phyloP scores from a whole-genome alignment of 2,888 invertebrate genomes.

The Dermolepida albohirtum region DNA sequence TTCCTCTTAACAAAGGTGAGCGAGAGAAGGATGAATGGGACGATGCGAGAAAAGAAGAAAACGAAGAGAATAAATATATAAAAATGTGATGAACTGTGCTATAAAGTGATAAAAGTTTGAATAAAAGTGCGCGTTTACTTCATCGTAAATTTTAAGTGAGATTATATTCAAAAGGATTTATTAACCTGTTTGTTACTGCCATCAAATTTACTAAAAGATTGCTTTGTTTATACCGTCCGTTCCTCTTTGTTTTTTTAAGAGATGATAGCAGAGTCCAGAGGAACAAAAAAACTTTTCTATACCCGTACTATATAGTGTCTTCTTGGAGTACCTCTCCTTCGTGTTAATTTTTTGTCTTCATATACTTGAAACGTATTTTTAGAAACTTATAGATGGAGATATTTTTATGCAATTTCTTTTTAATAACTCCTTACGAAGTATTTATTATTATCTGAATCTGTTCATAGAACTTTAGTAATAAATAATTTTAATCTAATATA shows the following conservation, averaged over 20 bases:
- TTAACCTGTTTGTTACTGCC: constrained; percentile 48
- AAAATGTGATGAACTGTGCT: constrained; percentile 49
- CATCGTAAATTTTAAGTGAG: constrained; percentile 51
- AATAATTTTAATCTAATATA: too few relatives aligned
- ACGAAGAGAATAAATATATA: constrained; percentile 44
- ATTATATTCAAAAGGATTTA: constrained; percentile 50
- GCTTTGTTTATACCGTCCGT: constrained; percentile 43
- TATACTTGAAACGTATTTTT: too few relatives aligned
- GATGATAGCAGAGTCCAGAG: neutral
- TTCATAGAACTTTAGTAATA: too few relatives aligned
- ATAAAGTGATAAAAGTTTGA: constrained; percentile 53
- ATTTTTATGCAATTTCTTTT: too few relatives aligned
- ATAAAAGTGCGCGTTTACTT: constrained; percentile 50
- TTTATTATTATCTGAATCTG: too few relatives aligned
- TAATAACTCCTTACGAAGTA: too few relatives aligned
- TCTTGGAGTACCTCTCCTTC: neutral
- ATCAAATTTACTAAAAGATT: constrained; percentile 45
- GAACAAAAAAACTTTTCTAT: constrained; percentile 4
- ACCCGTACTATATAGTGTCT: neutral
- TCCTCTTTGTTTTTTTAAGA: constrained; percentile 29
- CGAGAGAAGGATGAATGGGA: constrained; percentile 10
- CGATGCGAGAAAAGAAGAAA: constrained; percentile 27
- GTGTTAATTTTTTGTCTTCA: too few relatives aligned
- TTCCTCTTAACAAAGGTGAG: constrained; percentile 48
- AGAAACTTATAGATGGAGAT: too few relatives aligned